Evolutionary conservation across 2,888 invertebrate species (phyloP).

Genomic region (Lasioglossum figueresi): DNA sequence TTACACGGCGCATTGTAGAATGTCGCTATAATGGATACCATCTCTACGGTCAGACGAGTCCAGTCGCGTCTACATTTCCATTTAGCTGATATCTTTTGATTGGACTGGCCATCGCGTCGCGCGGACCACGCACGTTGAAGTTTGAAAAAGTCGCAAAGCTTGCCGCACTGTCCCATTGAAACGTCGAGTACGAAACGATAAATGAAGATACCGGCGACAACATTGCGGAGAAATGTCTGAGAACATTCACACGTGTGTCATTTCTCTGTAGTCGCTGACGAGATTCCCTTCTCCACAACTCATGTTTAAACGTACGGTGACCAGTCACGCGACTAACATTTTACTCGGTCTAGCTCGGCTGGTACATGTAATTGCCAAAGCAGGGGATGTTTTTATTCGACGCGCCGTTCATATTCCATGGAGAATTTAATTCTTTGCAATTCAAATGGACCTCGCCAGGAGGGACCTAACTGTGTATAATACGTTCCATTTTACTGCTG

Average conservation of each 20-base stretch:
- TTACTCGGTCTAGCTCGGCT: constrained; percentile 28
- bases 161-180: not conserved
- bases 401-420: constrained; percentile 45
- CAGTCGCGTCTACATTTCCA: not conserved
- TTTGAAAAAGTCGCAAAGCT: not conserved
- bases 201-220: constrained; percentile 10
- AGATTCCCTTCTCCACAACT: constrained; percentile 23
- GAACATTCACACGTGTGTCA: constrained; percentile 52
- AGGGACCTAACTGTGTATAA: not conserved
- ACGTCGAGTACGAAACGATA: not conserved
- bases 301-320: constrained; percentile 8
- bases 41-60: not conserved
- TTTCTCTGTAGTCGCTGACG: constrained; percentile 38
- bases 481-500: constrained; percentile 22
- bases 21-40: not conserved
- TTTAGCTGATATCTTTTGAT: not conserved
- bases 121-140: not conserved
- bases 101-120: not conserved
- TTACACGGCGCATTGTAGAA: not conserved
- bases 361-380: constrained; percentile 39
- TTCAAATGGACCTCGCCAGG: constrained; percentile 29
- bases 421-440: constrained; percentile 47
- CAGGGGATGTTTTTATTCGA: constrained; percentile 41
- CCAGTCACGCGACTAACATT: constrained; percentile 52
- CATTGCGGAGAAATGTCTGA: constrained; percentile 16